Conservation (phyloP, 2,113 vertebrate genomes). For the Arenaria interpres region DNA sequence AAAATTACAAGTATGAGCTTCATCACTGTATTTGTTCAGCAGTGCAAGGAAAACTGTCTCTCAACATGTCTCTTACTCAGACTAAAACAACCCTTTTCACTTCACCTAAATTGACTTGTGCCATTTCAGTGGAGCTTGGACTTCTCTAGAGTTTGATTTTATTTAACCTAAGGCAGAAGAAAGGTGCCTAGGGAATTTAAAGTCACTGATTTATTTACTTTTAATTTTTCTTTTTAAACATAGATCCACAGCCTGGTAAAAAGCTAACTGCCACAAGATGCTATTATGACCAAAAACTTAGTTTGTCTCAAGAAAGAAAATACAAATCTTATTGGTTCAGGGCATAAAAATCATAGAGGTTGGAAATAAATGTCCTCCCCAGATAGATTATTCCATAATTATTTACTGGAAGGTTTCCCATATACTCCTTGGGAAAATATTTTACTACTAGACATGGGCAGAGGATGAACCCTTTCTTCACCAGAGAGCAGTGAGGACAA, state of each 20-base stretch:
- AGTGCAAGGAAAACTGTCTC: not conserved
- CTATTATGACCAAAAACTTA: not conserved
- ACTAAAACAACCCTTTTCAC: not conserved
- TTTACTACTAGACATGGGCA: not conserved
- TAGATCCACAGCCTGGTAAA: not conserved
- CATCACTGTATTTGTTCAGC: not conserved
- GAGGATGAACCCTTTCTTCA: not conserved
- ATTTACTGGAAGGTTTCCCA: slow-evolving; percentile 17
- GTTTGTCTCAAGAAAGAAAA: not conserved
- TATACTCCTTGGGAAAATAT: not conserved
- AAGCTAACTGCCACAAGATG: not conserved
- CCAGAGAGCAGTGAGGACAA: not conserved
- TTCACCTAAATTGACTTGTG: not conserved
- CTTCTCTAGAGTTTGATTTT: not conserved
- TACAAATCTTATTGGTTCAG: not conserved
- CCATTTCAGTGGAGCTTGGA: not conserved
- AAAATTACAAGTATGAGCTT: not conserved
- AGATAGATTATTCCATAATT: not conserved
- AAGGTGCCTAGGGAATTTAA: not conserved
- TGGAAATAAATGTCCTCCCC: not conserved
- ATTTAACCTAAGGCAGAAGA: not conserved
- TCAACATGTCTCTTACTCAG: not conserved
- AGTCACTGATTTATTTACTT: not conserved
- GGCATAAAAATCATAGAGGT: not conserved
- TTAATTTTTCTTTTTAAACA: not conserved